A percentile compares a stretch with the other conserved stretches of the same genome.
Conservation (phyloP, 2,113 vertebrate species). For the Dicentrarchus labrax region DNA sequence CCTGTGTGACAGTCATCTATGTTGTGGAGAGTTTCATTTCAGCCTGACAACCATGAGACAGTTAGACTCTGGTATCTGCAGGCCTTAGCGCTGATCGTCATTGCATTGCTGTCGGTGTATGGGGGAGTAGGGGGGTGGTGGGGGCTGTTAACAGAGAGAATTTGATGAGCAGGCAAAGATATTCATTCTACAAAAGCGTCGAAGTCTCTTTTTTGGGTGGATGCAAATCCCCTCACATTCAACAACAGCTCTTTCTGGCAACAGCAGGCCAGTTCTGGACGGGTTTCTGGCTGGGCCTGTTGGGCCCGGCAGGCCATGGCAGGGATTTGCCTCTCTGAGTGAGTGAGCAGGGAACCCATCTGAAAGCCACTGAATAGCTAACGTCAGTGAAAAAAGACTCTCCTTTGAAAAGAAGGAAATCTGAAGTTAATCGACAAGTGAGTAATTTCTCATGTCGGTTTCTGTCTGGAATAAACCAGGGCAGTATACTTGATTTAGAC, state of each 20-base stretch:
- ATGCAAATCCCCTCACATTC: conserved; percentile 76
- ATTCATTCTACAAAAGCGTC: conserved; percentile 72
- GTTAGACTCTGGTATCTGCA: conserved; percentile 34
- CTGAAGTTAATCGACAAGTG: conserved; percentile 30
- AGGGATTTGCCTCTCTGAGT: conserved; percentile 70
- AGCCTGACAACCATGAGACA: conserved; percentile 42
- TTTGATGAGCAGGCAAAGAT: conserved; percentile 80
- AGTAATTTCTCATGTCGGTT: conserved; percentile 31
- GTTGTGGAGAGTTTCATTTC: conserved; percentile 51
- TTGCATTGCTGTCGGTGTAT: conserved; percentile 46
- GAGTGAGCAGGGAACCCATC: conserved; percentile 50
- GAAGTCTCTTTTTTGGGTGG: conserved; percentile 71
- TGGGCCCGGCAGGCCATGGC: conserved; percentile 67
- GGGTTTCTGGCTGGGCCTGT: conserved; percentile 59
- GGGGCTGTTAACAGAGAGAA: conserved; percentile 61
- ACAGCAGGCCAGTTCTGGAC: conserved; percentile 65
- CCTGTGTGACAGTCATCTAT: conserved; percentile 48
- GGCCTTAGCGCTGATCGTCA: conserved; percentile 49
- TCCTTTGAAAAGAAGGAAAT: conserved; percentile 18
- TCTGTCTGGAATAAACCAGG: not conserved
- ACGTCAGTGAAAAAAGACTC: conserved; percentile 71
- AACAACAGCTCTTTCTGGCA: conserved; percentile 78
- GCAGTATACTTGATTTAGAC: conserved; percentile 33
- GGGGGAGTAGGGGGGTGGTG: not conserved
- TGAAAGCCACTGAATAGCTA: conserved; percentile 66